Percentiles rank a stretch among this genome's conserved stretches.
Evolutionary conservation across 2,113 vertebrate species (phyloP).

Genomic region (Azemiops feae): DNA sequence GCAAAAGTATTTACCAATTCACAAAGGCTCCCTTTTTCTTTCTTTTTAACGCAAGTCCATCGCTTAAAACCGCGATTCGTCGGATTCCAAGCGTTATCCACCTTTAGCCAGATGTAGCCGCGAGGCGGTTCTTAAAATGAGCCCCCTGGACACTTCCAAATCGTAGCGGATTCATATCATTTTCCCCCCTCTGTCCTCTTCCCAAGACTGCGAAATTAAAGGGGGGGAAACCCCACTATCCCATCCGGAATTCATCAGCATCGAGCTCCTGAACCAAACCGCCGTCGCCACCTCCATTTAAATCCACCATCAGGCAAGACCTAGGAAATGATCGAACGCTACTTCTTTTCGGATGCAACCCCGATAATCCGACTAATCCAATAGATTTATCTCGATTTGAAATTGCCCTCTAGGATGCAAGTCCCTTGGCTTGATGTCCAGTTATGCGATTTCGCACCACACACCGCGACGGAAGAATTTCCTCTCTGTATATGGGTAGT

Average conservation of each 20-base stretch:
- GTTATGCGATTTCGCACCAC: constrained; percentile 62
- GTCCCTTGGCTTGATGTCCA: constrained; percentile 59
- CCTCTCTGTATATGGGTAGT: constrained; percentile 1
- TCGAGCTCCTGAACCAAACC: constrained; percentile 22
- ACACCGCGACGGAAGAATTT: constrained; percentile 45
- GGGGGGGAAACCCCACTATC: constrained; percentile 4
- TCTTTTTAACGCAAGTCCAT: constrained; percentile 11
- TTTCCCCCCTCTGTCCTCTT: constrained; percentile 59
- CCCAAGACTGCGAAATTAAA: constrained; percentile 38
- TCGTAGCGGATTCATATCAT: constrained; percentile 55
- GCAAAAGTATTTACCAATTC: constrained; percentile 75
- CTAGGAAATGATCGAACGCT: constrained; percentile 71
- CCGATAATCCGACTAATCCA: constrained; percentile 84
- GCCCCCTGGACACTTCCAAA: constrained; percentile 70
- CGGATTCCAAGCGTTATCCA: constrained; percentile 38
- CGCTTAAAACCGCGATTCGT: constrained; percentile 42
- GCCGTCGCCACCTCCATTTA: constrained; percentile 68
- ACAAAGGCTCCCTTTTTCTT: constrained; percentile 36
- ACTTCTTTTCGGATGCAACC: constrained; percentile 74
- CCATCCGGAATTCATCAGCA: constrained; percentile 40
- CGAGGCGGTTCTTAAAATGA: constrained; percentile 46
- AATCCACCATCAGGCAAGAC: constrained; percentile 77
- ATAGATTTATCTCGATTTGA: constrained; percentile 72
- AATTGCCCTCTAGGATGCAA: constrained; percentile 76
- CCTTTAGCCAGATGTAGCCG: constrained; percentile 45